Evolutionary conservation across 2,888 invertebrate species (phyloP), one percentile per base, ranked within the genome.

Genomic region (Mythimna albipuncta): DNA sequence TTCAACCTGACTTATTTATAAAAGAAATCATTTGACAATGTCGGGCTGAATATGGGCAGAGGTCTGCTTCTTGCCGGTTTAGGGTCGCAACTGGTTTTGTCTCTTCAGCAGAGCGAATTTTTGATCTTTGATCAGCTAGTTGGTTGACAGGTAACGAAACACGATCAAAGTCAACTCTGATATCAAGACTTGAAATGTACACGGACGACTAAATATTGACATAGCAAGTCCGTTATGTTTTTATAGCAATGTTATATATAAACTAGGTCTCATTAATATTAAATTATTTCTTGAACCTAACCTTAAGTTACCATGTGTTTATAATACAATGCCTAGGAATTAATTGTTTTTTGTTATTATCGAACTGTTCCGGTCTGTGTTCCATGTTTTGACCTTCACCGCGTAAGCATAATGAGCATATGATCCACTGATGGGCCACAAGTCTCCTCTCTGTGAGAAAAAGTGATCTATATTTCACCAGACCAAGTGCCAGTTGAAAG

Each of bases 221-320:
- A 26, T n/a, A 6, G 35, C 6, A 13, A 64, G 32, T 75, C 11
- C 9, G 35, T 21, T 50, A 21, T 26, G 35, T 54, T 55, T 63
- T 19, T 50, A 50, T 44, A 44, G 19, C 35, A 41, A 47, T 57
- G 62, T 59, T 80, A 32, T 78, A 58, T 76, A 78, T 75, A 75
- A 75, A 54, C 63, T 47, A 50, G n/a, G 11, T 47, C 64, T 77
- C 52, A 77, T 78, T 64, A 64, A 41, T 77, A 78, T 64, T 77
- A 16, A 64, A 47, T 50, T 57, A 76, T 62, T 52, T 54, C 11
- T 54, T 81, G 77, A 69, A 64, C 77, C 69, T 77, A 50, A 78
- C 81, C 81, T 65, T 62, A 47, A 9, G 7, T 32, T 13, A 13
- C 52, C 35, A 19, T 63, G 58, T 16, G 54, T 77, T 41, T 66